Evolutionary conservation across 2,888 invertebrate species (phyloP).

Genomic region (Acronicta aceris): DNA sequence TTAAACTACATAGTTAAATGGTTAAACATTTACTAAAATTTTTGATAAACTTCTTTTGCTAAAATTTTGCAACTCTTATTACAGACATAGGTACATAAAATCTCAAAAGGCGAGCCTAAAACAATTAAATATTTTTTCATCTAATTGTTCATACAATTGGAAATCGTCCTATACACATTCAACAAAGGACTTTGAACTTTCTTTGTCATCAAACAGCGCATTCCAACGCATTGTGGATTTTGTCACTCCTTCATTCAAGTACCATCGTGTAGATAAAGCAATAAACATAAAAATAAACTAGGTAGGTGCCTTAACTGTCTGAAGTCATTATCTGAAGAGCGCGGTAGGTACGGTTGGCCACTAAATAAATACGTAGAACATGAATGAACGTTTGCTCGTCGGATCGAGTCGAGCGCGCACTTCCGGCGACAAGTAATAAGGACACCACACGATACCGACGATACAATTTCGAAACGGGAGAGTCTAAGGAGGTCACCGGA

Average conservation of each 20-base stretch:
- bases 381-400: slow-evolving; percentile 81
- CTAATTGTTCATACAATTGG: slow-evolving; percentile 26
- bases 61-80: no score
- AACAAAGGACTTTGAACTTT: slow-evolving; percentile 51
- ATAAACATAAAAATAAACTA: slow-evolving; percentile 59
- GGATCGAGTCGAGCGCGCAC: slow-evolving; percentile 77
- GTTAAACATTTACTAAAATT: not conserved
- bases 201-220: slow-evolving; percentile 53
- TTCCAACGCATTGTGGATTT: slow-evolving; percentile 49
- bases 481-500: slow-evolving; percentile 88
- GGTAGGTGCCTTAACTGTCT: slow-evolving; percentile 54
- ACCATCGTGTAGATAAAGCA: slow-evolving; percentile 55
- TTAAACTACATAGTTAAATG: not conserved
- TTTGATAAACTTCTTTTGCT: no score
- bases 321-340: slow-evolving; percentile 65
- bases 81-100: no score
- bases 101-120: no score
- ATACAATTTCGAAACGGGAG: slow-evolving; percentile 88
- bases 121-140: not conserved
- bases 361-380: slow-evolving; percentile 83
- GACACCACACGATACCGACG: slow-evolving; percentile 83
- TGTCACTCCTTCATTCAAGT: slow-evolving; percentile 50
- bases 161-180: slow-evolving; percentile 38
- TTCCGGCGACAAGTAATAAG: slow-evolving; percentile 85
- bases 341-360: slow-evolving; percentile 72